Conservation (phyloP, 64 coral and sea anemone genomes). For the Montipora capricornis region DNA sequence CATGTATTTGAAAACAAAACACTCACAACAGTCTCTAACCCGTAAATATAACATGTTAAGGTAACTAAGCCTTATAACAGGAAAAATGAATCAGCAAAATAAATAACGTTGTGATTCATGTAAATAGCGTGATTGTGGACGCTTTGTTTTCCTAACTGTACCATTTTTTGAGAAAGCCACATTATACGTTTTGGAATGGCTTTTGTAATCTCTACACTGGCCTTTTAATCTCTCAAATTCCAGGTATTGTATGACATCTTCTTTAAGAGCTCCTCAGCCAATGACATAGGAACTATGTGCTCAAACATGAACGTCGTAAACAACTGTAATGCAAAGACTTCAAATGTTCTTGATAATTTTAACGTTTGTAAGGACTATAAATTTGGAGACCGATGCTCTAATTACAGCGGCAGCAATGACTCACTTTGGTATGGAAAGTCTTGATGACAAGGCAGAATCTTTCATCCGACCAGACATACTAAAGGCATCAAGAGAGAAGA, state of each 20-base stretch:
- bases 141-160: not conserved
- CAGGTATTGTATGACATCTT: slow-evolving; percentile 57
- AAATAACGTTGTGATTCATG: no score
- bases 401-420: slow-evolving; percentile 54
- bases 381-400: slow-evolving; percentile 71
- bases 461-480: slow-evolving; percentile 55
- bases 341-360: slow-evolving; percentile 70
- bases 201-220: not conserved
- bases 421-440: slow-evolving; percentile 46
- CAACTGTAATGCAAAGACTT: slow-evolving; percentile 64
- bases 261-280: slow-evolving; percentile 31
- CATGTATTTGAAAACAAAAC: no score
- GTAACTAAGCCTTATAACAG: no score
- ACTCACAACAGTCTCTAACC: no score
- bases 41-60: no score
- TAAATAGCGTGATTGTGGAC: no score
- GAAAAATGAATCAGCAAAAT: no score
- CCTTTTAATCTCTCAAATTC: no score
- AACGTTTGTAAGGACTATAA: slow-evolving; percentile 65
- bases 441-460: not conserved
- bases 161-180: not conserved
- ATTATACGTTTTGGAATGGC: not conserved
- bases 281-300: slow-evolving; percentile 60
- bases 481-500: not conserved
- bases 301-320: slow-evolving; percentile 74